Conservation (phyloP, 2,113 vertebrate species). For the Chroicocephalus ridibundus region DNA sequence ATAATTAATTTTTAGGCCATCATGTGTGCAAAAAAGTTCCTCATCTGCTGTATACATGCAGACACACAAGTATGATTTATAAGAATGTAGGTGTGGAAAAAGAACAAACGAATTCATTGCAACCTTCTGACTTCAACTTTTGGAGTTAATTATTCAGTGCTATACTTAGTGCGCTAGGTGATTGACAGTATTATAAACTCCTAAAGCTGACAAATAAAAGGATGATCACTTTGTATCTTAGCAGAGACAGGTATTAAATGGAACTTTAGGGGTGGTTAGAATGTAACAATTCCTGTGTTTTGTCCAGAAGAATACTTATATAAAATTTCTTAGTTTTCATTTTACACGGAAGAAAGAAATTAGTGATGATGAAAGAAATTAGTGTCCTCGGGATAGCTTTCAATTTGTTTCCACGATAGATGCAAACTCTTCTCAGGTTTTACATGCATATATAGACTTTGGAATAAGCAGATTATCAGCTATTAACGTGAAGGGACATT, state of each 20-base stretch:
- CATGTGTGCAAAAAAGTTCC: background rate
- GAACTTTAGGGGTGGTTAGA: background rate
- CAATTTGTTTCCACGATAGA: background rate
- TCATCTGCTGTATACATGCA: background rate
- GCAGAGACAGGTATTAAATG: background rate
- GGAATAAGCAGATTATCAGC: background rate
- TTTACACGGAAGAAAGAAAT: background rate
- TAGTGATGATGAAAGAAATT: background rate
- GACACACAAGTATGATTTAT: background rate
- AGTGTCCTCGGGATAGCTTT: background rate
- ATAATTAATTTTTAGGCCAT: background rate
- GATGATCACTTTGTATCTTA: background rate
- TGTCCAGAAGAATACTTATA: background rate
- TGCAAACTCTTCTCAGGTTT: background rate
- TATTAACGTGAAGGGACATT: background rate
- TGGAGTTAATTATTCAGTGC: background rate
- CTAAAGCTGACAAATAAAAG: background rate
- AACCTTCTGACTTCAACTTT: background rate
- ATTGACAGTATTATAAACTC: background rate
- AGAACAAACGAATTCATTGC: background rate
- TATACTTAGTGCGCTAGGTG: background rate
- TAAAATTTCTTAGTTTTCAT: background rate
- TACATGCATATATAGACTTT: background rate
- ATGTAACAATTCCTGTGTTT: background rate
- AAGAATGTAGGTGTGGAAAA: background rate